Evolutionary conservation across 2,888 invertebrate species (phyloP).

Genomic region (Caenorhabditis sulstoni): DNA sequence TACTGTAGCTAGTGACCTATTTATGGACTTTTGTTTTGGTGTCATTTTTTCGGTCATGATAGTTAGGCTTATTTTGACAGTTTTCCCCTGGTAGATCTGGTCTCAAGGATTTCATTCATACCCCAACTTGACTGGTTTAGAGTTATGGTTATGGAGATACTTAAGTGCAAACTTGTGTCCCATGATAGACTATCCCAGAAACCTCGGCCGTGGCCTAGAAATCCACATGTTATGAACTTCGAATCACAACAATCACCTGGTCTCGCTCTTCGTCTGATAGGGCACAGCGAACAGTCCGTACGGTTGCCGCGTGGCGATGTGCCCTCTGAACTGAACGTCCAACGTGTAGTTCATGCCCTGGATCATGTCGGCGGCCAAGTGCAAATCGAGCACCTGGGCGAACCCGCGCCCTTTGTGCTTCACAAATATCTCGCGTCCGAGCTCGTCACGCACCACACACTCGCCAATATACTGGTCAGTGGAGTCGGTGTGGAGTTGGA

Average conservation of each 20-base stretch:
- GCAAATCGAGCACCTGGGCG: conserved; percentile 44
- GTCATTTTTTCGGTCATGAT: too few relatives aligned
- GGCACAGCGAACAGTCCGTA: conserved; percentile 49
- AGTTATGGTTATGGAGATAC: too few relatives aligned
- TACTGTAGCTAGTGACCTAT: too few relatives aligned
- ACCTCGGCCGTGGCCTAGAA: too few relatives aligned
- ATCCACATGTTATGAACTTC: too few relatives aligned
- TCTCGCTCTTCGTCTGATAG: conserved; percentile 27
- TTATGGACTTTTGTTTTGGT: too few relatives aligned
- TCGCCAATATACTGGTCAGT: conserved; percentile 60
- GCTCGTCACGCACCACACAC: conserved; percentile 59
- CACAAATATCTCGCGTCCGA: conserved; percentile 55
- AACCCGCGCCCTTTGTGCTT: conserved; percentile 50
- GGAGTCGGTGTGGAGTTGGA: conserved; percentile 56
- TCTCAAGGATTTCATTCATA: too few relatives aligned
- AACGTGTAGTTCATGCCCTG: conserved; percentile 57
- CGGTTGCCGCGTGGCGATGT: conserved; percentile 24
- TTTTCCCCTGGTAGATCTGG: too few relatives aligned
- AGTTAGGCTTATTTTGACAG: too few relatives aligned
- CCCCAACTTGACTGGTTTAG: too few relatives aligned
- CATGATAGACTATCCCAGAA: too few relatives aligned
- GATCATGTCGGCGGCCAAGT: conserved; percentile 50
- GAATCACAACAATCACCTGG: conserved; percentile 14
- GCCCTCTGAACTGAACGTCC: conserved; percentile 38
- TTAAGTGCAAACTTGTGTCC: too few relatives aligned